phyloP scores from a whole-genome alignment of 2,888 invertebrate species.

The Melangyna quadrimaculata region DNA sequence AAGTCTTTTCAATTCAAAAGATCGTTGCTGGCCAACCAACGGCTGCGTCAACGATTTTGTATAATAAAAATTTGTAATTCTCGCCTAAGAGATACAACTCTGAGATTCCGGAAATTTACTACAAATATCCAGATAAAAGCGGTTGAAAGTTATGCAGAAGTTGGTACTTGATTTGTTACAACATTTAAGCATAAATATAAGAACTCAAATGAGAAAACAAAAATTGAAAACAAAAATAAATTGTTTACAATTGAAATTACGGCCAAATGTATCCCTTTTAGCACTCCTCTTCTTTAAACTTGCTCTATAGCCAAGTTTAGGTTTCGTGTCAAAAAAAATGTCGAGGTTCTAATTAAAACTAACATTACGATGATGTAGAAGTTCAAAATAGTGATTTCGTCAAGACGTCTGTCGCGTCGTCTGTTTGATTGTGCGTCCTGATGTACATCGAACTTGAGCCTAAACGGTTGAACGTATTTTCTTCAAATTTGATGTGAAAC shows the following conservation, averaged over 20 bases:
- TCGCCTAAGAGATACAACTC: slow-evolving; percentile 19
- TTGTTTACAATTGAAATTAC: neutral
- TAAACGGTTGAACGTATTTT: no score
- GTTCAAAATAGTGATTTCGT: no score
- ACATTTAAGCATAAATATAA: slow-evolving; percentile 1
- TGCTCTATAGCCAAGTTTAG: no score
- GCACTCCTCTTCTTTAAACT: neutral
- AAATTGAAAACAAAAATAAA: slow-evolving; percentile 1
- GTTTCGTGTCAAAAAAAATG: no score
- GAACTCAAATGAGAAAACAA: slow-evolving; percentile 11
- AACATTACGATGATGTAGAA: no score
- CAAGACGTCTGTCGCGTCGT: no score
- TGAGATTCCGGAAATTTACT: slow-evolving; percentile 63
- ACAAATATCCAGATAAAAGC: slow-evolving; percentile 68
- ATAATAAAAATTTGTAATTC: slow-evolving; percentile 51
- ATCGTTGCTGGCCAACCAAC: slow-evolving; percentile 6
- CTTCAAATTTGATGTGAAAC: no score
- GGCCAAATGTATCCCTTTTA: slow-evolving; percentile 18
- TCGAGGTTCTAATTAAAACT: no score
- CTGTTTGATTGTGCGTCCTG: no score
- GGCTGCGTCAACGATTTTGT: neutral
- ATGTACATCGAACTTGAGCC: no score
- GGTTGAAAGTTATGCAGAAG: slow-evolving; percentile 59
- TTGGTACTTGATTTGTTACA: slow-evolving; percentile 39
- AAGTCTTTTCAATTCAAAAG: slow-evolving; percentile 23